phyloP scores from a whole-genome alignment of 2,113 vertebrate species.

The Hypocryptadius cinnamomeus region DNA sequence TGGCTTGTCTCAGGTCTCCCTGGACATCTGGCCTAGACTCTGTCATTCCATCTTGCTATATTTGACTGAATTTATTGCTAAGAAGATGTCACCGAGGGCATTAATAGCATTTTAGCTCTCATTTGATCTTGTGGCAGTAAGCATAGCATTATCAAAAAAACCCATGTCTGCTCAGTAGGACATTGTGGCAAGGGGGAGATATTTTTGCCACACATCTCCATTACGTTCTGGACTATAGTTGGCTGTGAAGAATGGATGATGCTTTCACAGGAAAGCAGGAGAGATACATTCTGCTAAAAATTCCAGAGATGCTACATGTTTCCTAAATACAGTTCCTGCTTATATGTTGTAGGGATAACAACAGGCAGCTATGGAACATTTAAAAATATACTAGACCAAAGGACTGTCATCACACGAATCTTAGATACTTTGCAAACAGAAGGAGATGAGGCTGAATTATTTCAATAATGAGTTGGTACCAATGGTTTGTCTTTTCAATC shows the following conservation, averaged over 20 bases:
- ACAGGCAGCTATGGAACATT: neutral
- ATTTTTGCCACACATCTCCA: conserved; percentile 37
- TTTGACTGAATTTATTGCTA: neutral
- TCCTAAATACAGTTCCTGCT: neutral
- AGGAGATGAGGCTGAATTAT: neutral
- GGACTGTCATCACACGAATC: neutral
- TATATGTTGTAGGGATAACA: neutral
- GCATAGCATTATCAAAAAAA: neutral
- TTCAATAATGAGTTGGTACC: neutral
- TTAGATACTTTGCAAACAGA: neutral
- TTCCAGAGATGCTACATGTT: neutral
- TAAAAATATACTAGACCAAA: neutral
- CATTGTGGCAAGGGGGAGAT: neutral
- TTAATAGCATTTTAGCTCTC: neutral
- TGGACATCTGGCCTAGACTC: neutral
- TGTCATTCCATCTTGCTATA: neutral
- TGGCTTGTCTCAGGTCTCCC: neutral
- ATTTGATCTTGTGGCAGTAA: neutral
- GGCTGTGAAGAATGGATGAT: neutral
- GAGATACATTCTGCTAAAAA: neutral
- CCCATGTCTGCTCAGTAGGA: neutral
- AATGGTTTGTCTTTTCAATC: neutral
- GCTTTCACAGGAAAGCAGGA: neutral
- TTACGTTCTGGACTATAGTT: conserved; percentile 29
- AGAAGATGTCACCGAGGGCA: neutral